Conservation (phyloP, 2,797 vertebrate genomes). For the Anabacerthia variegaticeps region DNA sequence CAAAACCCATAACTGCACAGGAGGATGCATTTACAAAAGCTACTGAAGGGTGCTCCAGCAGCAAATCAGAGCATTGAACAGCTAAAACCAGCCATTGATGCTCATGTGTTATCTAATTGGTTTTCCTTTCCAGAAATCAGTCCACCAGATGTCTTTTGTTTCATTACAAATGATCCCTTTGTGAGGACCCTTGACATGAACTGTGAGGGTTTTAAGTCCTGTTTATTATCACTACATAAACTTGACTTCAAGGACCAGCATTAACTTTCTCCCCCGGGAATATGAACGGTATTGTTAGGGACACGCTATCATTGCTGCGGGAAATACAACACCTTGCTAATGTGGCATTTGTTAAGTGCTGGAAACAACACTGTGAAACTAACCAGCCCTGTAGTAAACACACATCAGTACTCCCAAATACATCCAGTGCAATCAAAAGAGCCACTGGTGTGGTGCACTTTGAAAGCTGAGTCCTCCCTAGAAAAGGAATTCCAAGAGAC, state of each 20-base stretch:
- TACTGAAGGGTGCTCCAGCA: background rate
- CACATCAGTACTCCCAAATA: background rate
- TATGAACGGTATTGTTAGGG: background rate
- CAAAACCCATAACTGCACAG: background rate
- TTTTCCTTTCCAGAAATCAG: background rate
- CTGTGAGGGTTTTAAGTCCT: background rate
- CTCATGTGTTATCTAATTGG: background rate
- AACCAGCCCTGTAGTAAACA: background rate
- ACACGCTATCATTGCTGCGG: background rate
- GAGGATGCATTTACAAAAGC: background rate
- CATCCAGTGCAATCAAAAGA: background rate
- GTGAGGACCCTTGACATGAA: background rate
- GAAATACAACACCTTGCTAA: slow-evolving; percentile 3
- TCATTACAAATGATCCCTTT: background rate
- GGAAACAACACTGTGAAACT: background rate
- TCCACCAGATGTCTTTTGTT: background rate
- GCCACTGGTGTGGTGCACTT: background rate
- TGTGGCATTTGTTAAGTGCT: background rate
- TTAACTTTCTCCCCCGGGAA: background rate
- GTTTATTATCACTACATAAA: background rate
- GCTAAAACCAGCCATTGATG: background rate
- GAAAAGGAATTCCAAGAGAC: background rate
- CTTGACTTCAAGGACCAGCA: background rate
- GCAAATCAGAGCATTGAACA: background rate
- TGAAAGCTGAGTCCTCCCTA: background rate